Percentiles rank a stretch among this genome's conserved stretches.
These are phyloP conservation scores for Dermochelys coriacea DNA, from an alignment of 2,797 vertebrate genomes.

Conservation along the genomic window DNA sequence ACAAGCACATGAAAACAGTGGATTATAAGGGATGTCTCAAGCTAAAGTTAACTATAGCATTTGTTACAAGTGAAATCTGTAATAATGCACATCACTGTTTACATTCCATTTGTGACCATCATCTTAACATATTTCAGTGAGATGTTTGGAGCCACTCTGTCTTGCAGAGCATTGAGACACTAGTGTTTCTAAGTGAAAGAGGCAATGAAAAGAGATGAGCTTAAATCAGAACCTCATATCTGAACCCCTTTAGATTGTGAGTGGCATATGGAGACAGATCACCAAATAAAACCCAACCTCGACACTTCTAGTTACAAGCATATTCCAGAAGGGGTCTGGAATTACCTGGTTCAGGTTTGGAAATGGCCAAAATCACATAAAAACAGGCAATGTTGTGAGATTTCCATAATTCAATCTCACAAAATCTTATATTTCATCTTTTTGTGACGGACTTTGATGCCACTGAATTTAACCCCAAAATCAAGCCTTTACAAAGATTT, in stretches of 20 bases:
- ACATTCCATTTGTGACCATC: not conserved
- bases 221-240: not conserved
- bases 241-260: not conserved
- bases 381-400: not conserved
- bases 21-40: not conserved
- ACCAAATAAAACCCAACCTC: not conserved
- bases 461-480: not conserved
- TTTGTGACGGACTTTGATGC: not conserved
- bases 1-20: accelerated
- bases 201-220: slow-evolving; percentile 14
- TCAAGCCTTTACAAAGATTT: slow-evolving; percentile 12
- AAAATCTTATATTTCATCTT: too few relatives aligned
- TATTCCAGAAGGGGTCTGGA: not conserved
- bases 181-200: slow-evolving; percentile 57
- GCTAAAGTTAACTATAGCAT: not conserved
- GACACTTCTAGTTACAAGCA: not conserved
- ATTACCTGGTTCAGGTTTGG: not conserved
- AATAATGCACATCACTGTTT: not conserved
- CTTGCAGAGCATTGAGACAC: not conserved
- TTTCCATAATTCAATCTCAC: too few relatives aligned
- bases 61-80: not conserved
- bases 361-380: not conserved
- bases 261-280: not conserved
- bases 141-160: slow-evolving; percentile 39
- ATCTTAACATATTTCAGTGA: slow-evolving; percentile 20